Evolutionary conservation across 2,113 vertebrate species (phyloP).

Genomic region (Clinocottus analis): DNA sequence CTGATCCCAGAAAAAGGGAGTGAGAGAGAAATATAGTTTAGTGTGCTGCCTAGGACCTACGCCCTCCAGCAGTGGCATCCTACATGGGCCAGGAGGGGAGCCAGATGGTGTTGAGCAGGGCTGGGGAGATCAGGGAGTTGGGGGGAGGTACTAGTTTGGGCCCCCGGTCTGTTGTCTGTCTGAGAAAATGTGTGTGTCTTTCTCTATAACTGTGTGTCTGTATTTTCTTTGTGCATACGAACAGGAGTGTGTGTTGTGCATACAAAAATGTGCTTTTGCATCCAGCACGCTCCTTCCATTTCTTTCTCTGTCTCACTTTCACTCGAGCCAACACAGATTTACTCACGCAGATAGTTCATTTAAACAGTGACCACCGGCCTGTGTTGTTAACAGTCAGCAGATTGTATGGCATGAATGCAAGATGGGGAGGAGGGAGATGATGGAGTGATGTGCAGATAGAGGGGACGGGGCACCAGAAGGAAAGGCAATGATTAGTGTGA

Average conservation of each 20-base stretch:
- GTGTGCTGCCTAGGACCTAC: conserved; percentile 33
- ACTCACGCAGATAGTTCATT: conserved; percentile 37
- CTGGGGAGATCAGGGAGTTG: conserved; percentile 69
- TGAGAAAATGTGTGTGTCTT: conserved; percentile 47
- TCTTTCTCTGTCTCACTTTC: conserved; percentile 11
- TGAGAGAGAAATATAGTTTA: conserved; percentile 34
- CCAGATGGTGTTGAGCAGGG: conserved; percentile 80
- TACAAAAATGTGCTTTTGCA: conserved; percentile 17
- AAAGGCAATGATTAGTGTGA: conserved; percentile 52
- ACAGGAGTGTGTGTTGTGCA: conserved; percentile 11
- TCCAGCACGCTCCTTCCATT: conserved; percentile 23
- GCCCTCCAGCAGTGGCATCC: conserved; percentile 67
- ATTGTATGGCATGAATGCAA: conserved; percentile 56
- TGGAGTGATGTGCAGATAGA: conserved; percentile 55
- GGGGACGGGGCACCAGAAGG: conserved; percentile 65
- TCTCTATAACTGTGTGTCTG: conserved; percentile 22
- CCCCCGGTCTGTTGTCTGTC: conserved; percentile 68
- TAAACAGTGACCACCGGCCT: conserved; percentile 47
- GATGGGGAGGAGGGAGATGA: conserved; percentile 44
- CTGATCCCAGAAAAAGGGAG: conserved; percentile 33
- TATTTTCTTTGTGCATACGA: conserved; percentile 43
- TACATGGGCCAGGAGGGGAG: conserved; percentile 74
- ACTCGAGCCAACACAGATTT: neutral
- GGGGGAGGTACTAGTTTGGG: conserved; percentile 60
- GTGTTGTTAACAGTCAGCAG: conserved; percentile 63